phyloP scores from a whole-genome alignment of 2,888 invertebrate species.

The Raillietiella orientalis region DNA sequence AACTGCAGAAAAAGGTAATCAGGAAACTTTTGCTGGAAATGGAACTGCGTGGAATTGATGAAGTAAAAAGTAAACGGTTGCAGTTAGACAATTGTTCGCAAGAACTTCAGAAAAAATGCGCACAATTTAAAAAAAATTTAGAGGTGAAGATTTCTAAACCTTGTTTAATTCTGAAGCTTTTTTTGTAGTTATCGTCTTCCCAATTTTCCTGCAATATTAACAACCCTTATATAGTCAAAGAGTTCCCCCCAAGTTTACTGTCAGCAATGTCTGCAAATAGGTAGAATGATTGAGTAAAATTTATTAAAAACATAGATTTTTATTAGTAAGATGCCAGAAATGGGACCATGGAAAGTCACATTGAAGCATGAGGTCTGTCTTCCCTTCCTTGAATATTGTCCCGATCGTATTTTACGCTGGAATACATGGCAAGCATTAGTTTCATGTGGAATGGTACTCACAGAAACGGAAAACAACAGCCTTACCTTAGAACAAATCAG shows the following conservation, averaged over 20 bases:
- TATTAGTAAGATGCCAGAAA: slow-evolving; percentile 15
- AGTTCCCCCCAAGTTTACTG: slow-evolving; percentile 35
- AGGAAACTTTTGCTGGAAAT: slow-evolving; percentile 50
- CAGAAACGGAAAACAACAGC: slow-evolving; percentile 22
- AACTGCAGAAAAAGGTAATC: slow-evolving; percentile 27
- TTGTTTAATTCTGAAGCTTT: too few species aligned
- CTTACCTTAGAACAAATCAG: slow-evolving; percentile 43
- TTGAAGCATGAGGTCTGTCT: slow-evolving; percentile 35
- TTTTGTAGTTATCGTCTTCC: too few species aligned
- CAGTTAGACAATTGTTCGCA: slow-evolving; percentile 20
- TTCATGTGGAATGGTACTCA: slow-evolving; percentile 28
- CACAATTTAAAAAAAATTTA: slow-evolving; percentile 29
- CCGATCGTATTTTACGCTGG: slow-evolving; percentile 38
- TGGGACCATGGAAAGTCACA: slow-evolving; percentile 55
- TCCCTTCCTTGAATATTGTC: slow-evolving; percentile 52
- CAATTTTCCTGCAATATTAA: too few species aligned
- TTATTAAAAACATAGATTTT: background rate
- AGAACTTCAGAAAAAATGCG: slow-evolving; percentile 22
- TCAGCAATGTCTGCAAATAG: slow-evolving; percentile 26
- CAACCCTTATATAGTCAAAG: slow-evolving; percentile 27
- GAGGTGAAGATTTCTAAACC: too few species aligned
- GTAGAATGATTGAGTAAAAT: slow-evolving; percentile 8
- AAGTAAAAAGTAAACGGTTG: slow-evolving; percentile 19
- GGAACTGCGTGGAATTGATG: slow-evolving; percentile 40
- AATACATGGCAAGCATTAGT: slow-evolving; percentile 52